Evolutionary conservation across 1,140 invertebrate species (phyloP), one percentile per base, ranked within the genome.

Genomic region (Drosophila subobscura): DNA sequence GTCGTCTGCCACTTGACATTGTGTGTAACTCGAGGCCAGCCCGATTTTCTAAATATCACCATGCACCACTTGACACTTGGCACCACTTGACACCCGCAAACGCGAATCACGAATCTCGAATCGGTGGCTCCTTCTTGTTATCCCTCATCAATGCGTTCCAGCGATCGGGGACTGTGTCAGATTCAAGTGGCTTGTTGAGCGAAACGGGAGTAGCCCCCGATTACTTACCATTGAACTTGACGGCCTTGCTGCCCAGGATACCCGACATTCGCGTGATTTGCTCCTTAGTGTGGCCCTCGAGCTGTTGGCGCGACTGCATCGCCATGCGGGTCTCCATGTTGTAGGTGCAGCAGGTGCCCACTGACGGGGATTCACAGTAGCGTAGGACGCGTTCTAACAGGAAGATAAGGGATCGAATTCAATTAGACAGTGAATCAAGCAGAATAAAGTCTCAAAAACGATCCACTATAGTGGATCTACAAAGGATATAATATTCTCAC

Each of bases 211-310:
- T 20, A 41, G 10, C 42, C 3, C 40, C 12, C 5, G 49, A 50
- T 29, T 37, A 89, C 91, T 92, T 83, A 93, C 92, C 92, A 79
- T 93, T 93, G 67, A 93, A 93, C 84, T 92, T 92, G 54, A 86
- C 89, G 14, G 93, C 92, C 77, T 93, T 91, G 44, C 89, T 90
- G 50, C 92, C 91, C 33, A 93, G 71, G 29, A 92, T 60, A 10
- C 90, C 89, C 20, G 92, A 90, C 68, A 93, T 77, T 67, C 92
- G 92, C 2, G 76, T 65, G 16, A 93, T 91, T 42, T 92, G 89
- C 20, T 92, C 92, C 75, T 90, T 92, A 20, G 86, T 86, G 55
- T 91, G 86, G 25, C 66, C 71, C 14, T 91, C 90, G 45, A 91
- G 58, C 29, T 91, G 90, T 20, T 85, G 78, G n/a, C 90, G 85